Base-by-base conservation (phyloP, 2,797 vertebrate genomes). In the Coluber constrictor region DNA sequence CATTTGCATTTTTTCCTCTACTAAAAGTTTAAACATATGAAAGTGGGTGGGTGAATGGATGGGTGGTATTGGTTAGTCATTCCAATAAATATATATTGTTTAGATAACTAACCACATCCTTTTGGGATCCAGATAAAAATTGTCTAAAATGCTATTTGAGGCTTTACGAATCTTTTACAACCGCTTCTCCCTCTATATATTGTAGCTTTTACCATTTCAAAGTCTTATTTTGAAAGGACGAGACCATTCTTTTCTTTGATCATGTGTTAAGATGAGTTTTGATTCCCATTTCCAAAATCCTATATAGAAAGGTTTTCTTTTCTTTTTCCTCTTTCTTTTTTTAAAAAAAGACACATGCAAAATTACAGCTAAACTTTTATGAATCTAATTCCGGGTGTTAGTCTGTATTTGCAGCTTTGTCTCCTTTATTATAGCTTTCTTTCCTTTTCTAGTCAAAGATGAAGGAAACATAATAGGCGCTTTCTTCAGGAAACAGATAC, bases 401-500 rank as follows among this genome's bases (percentile, higher is more conserved):
- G 90, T 91, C 59, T 70, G 1, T 11, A 56, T 94, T 86, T 91
- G 87, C n/a, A 86, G 56, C 13, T 89, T 95, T 88, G 60, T 51
- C 59, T 88, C 89, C 92, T 61, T 88, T 87, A 43, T 92, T 89
- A 57, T 56, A 57, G 2, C 63, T 55, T 54, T 90, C 23, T 87
- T 90, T 16, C 88, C 27, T 86, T 91, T 94, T 91, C 20, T 60
- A 66, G 6, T 70, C 55, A 12, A 90, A 89, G 56, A 47, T 4
- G 79, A 83, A n/a, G 93, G 66, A n/a, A 51, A 86, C 7, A 83
- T 91, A 90, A 55, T 0, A 23, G 55, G 59, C 23, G 0, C 29
- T 79, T 92, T 90, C 86, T 94, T 94, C 90, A 89, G 37, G 87
- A 94, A 92, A 90, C 23, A 29, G 7, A 61, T 70, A 86, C 8